Conservation (phyloP, 2,113 vertebrate genomes). For the Brachyhypopomus gauderio region DNA sequence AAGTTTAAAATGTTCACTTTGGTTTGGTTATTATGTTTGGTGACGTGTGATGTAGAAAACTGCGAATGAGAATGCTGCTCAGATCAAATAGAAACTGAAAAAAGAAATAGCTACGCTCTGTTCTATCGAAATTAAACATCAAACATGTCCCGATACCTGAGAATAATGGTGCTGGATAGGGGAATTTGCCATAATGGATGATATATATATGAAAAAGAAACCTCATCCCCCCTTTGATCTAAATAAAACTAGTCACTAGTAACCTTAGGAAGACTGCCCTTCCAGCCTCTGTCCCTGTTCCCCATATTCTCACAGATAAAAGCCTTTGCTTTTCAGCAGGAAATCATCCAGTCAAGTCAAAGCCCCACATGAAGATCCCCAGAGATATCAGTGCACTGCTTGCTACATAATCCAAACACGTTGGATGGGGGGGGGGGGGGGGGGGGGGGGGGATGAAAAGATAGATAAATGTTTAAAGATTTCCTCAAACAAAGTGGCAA, state of each 20-base stretch:
- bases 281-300: constrained; percentile 2
- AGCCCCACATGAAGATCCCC: constrained; percentile 37
- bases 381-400: constrained; percentile 1
- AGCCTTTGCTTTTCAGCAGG: constrained; percentile 24
- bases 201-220: background rate
- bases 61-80: background rate
- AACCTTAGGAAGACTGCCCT: background rate
- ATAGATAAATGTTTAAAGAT: constrained; percentile 31
- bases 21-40: background rate
- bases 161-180: background rate
- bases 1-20: background rate
- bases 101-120: no score
- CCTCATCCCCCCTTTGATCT: background rate
- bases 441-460: background rate
- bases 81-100: background rate
- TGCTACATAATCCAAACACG: constrained; percentile 35
- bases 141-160: background rate
- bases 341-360: constrained; percentile 30
- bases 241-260: constrained; percentile 10
- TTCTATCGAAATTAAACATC: background rate
- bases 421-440: background rate
- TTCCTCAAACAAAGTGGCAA: constrained; percentile 31
- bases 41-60: background rate
- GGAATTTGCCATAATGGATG: background rate
- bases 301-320: constrained; percentile 13